Evolutionary conservation across 2,113 vertebrate genomes (phyloP).

Genomic region (Sebastes fasciatus): DNA sequence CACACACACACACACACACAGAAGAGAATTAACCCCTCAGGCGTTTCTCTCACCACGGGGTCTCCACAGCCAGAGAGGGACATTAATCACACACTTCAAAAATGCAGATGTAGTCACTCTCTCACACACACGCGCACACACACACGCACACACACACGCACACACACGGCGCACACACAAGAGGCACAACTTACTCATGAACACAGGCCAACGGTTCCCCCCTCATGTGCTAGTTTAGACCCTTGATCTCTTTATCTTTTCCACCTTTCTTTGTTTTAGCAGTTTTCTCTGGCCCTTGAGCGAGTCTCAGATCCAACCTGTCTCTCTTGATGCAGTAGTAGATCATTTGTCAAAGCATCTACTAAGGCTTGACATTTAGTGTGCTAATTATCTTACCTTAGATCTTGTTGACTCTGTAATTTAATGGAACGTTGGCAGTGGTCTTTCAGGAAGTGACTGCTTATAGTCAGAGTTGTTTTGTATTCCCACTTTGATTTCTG

Average conservation of each 20-base stretch:
- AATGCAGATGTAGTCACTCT: conserved; percentile 64
- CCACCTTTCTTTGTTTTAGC: conserved; percentile 45
- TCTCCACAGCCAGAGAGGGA: conserved; percentile 48
- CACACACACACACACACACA: too few species aligned
- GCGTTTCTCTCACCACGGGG: conserved; percentile 63
- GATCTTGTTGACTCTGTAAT: conserved; percentile 34
- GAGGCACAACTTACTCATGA: conserved; percentile 24
- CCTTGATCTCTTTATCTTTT: conserved; percentile 40
- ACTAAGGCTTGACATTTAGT: conserved; percentile 23
- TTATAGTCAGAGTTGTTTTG: conserved; percentile 30
- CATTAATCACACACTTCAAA: conserved; percentile 79
- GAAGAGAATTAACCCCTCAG: conserved; percentile 51
- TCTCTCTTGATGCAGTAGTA: not conserved
- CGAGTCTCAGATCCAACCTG: not conserved
- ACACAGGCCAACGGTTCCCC: conserved; percentile 13
- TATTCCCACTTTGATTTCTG: conserved; percentile 19
- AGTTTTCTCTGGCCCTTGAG: conserved; percentile 9
- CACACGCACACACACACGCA: not conserved
- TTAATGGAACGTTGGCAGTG: not conserved
- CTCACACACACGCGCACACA: not conserved
- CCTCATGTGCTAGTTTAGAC: conserved; percentile 29
- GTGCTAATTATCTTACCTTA: conserved; percentile 16
- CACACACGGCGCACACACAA: not conserved
- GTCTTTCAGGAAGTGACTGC: conserved; percentile 39
- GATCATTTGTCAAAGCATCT: conserved; percentile 24